Conservation (phyloP, 2,797 vertebrate species). For the Gambelia wislizenii region DNA sequence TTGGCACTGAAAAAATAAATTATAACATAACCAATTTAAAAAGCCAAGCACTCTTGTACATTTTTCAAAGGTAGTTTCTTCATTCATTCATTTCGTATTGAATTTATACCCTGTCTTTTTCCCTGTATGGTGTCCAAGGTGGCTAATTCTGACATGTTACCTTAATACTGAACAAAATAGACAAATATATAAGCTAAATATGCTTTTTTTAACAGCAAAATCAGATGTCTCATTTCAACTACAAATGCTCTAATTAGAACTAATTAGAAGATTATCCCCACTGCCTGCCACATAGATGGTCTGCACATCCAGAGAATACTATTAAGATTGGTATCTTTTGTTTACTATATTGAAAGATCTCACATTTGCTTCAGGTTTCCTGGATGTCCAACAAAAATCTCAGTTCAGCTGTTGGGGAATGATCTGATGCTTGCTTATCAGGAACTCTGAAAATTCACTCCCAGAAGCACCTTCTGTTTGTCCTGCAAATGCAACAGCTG, state of each 20-base stretch:
- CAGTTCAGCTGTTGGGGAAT: background rate
- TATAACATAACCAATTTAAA: background rate
- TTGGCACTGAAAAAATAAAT: background rate
- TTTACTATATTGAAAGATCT: background rate
- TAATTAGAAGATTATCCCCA: background rate
- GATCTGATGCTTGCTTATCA: background rate
- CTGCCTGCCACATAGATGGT: background rate
- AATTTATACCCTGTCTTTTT: too few relatives aligned
- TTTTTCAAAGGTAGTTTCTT: background rate
- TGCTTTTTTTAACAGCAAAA: background rate
- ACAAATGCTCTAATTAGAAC: background rate
- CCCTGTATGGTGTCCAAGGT: too few relatives aligned
- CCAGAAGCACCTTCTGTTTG: conserved; percentile 2
- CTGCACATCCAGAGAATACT: background rate
- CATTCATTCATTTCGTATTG: too few relatives aligned
- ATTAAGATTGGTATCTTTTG: background rate
- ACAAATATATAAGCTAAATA: background rate
- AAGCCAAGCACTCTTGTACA: background rate
- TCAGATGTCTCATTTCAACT: background rate
- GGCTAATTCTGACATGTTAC: background rate
- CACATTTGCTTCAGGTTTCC: background rate
- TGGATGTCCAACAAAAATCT: conserved; percentile 8
- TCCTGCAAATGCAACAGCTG: conserved; percentile 13
- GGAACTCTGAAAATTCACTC: background rate
- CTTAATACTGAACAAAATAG: background rate